A percentile compares a stretch with the other conserved stretches of the same genome.
Conservation (phyloP, 2,797 vertebrate genomes). For the Enteromius thamalakanensis region DNA sequence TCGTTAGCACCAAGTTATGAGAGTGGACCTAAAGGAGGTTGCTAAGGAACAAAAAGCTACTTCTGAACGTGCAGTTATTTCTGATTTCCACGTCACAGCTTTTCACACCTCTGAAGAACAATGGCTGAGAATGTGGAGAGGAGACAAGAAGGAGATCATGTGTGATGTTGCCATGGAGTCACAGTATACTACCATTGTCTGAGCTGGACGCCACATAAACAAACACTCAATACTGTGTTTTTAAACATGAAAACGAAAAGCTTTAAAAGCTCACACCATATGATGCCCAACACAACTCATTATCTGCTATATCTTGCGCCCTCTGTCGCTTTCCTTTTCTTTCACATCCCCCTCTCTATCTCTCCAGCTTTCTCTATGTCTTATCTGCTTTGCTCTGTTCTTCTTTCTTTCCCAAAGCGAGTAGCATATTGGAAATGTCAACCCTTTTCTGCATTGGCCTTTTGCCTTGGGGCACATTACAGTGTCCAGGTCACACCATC, state of each 20-base stretch:
- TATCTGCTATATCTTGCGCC: neutral
- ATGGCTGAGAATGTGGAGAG: slow-evolving; percentile 30
- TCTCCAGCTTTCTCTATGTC: slow-evolving; percentile 15
- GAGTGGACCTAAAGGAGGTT: slow-evolving; percentile 70
- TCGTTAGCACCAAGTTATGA: slow-evolving; percentile 59
- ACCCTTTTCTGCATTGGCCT: slow-evolving; percentile 41
- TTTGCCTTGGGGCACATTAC: slow-evolving; percentile 50
- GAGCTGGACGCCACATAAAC: slow-evolving; percentile 15
- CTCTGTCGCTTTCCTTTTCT: neutral
- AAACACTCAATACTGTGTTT: slow-evolving; percentile 7
- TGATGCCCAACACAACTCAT: neutral
- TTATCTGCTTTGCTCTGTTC: slow-evolving; percentile 15
- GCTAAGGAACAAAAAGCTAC: slow-evolving; percentile 76
- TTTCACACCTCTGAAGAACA: slow-evolving; percentile 71
- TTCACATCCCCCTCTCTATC: neutral
- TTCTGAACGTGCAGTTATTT: slow-evolving; percentile 74
- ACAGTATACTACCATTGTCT: slow-evolving; percentile 11
- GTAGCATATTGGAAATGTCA: slow-evolving; percentile 62
- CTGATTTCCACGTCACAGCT: slow-evolving; percentile 74
- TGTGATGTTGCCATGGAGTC: slow-evolving; percentile 41
- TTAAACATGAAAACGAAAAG: neutral
- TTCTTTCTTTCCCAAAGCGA: slow-evolving; percentile 36
- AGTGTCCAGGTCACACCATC: slow-evolving; percentile 53
- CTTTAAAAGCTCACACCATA: slow-evolving; percentile 34
- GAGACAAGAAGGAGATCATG: slow-evolving; percentile 33